Evolutionary conservation across 2,797 vertebrate genomes (phyloP), one percentile per base, ranked within the genome.

Genomic region (Tarsius wallacei): DNA sequence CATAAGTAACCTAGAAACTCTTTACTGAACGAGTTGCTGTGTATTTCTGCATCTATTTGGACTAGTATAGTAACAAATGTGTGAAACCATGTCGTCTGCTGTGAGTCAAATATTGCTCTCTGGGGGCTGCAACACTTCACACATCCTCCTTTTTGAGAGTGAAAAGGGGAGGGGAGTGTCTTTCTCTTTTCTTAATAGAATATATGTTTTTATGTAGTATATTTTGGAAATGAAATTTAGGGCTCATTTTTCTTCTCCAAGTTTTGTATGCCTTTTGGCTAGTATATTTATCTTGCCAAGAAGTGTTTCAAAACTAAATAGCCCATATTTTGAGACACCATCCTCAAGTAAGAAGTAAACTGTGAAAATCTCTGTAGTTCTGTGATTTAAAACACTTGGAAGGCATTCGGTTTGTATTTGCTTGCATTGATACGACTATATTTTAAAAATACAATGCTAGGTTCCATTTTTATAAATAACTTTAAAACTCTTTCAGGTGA

Each of bases 31-130:
- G 63, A 94, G 87, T 10, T n/a, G 8, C 24, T 73, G 13, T 53
- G 26, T 66, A 53, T 66, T 1, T 89, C 90, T 63, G 83, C 57
- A 17, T 55, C 71, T 95, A 1, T 91, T 51, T 93, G 92, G 94
- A 94, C 59, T 4, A 17, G 16, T 49, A 15, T 70, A 59, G 31
- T n/a, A 73, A 84, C 70, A 26, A 94, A 97, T 4, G 74, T 91
- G 73, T 92, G 93, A 97, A 93, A 49, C 53, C 31, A 31, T 4
- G 3, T 13, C 13, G 28, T 10, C 5, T 14, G 24, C 77, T 91
- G 83, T 51, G 97, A 97, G 73, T 82, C 96, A 95, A 71, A 49
- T 92, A 26, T 55, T 90, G 77, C 55, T 97, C 81, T 91, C 96
- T 21, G 4, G 82, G 87, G 66, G 70, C 95, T 28, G 66, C 19